phyloP scores from a whole-genome alignment of 2,113 vertebrate genomes.

The Thermophis baileyi region DNA sequence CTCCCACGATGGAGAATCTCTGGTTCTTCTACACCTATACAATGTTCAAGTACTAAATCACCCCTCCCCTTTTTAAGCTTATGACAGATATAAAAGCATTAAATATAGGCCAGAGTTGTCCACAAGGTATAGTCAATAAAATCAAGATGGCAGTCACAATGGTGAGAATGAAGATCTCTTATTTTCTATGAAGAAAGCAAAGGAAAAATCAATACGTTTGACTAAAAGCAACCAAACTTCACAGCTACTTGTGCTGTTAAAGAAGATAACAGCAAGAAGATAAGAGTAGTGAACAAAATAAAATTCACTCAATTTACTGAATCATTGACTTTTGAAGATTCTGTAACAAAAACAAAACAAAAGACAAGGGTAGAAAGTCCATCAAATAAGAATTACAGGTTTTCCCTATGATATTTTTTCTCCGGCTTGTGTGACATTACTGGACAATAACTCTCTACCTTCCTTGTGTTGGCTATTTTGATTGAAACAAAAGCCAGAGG shows the following conservation, averaged over 20 bases:
- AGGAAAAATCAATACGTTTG: neutral
- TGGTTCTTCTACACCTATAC: neutral
- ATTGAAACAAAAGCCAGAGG: neutral
- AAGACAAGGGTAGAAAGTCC: neutral
- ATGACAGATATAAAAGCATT: neutral
- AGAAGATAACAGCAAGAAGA: neutral
- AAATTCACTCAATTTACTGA: neutral
- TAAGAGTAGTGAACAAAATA: neutral
- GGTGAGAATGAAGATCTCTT: neutral
- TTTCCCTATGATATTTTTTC: neutral
- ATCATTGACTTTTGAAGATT: neutral
- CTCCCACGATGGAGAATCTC: too few relatives aligned
- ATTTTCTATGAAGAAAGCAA: neutral
- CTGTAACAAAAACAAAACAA: neutral
- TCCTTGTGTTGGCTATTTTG: neutral
- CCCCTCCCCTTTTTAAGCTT: neutral
- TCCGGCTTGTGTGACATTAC: neutral
- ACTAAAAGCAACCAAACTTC: conserved; percentile 7
- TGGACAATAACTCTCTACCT: neutral
- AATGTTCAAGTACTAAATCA: neutral
- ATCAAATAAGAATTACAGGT: neutral
- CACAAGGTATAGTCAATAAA: neutral
- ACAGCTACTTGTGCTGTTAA: neutral
- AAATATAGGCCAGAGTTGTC: neutral
- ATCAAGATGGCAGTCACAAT: neutral